Percentiles rank a stretch among this genome's conserved stretches.
Evolutionary conservation across 2,888 invertebrate genomes (phyloP).

Genomic region (Melanchra persicariae): DNA sequence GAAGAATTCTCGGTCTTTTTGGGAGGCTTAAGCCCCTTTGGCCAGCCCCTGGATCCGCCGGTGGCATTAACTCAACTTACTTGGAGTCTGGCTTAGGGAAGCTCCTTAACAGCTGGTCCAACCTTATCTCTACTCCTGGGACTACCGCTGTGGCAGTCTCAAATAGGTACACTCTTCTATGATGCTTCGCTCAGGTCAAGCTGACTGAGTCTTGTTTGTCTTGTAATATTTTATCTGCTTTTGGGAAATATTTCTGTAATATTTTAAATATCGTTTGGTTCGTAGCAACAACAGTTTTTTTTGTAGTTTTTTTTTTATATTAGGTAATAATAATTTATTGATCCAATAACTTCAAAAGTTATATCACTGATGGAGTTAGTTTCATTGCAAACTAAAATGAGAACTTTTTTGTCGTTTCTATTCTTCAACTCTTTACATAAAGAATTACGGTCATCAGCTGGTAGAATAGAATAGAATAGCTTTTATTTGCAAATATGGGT

Average conservation of each 20-base stretch:
- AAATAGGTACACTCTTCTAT: slow-evolving; percentile 4
- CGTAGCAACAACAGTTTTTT: slow-evolving; percentile 14
- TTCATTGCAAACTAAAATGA: not conserved
- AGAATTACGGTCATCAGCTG: too few relatives aligned
- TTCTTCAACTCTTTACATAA: not conserved
- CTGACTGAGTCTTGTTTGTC: slow-evolving; percentile 19
- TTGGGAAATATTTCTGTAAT: slow-evolving; percentile 22
- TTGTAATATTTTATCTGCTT: not conserved
- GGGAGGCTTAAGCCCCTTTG: too few relatives aligned
- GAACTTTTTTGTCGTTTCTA: not conserved
- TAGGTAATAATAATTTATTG: too few relatives aligned
- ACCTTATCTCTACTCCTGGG: slow-evolving; percentile 3
- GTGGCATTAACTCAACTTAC: not conserved
- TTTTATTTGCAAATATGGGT: too few relatives aligned
- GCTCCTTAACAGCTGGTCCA: not conserved
- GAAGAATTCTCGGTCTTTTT: too few relatives aligned
- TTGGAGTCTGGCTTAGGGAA: not conserved
- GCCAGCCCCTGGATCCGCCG: too few relatives aligned
- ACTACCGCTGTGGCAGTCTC: not conserved
- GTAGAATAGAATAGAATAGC: too few relatives aligned
- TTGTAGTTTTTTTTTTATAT: slow-evolving; percentile 2
- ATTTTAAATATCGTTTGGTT: not conserved
- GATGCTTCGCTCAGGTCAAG: slow-evolving; percentile 22
- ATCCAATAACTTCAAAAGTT: slow-evolving; percentile 11
- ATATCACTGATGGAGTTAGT: not conserved